Evolutionary conservation across 2,888 invertebrate genomes (phyloP).

Genomic region (Sarcophaga rosellei): DNA sequence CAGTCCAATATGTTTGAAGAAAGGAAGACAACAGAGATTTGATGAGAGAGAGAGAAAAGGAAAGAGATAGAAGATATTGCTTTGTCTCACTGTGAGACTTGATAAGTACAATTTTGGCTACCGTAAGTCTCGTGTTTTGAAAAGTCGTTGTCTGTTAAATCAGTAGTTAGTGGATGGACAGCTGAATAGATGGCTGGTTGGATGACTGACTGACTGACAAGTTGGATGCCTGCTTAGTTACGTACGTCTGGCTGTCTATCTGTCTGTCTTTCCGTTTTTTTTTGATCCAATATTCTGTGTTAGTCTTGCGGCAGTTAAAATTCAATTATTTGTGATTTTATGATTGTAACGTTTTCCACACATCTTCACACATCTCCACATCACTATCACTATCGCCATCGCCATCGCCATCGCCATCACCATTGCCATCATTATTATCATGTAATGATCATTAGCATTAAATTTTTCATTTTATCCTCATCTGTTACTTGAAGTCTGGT

Average conservation of each 20-base stretch:
- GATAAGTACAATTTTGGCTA: conserved; percentile 53
- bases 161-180: background rate
- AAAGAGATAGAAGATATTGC: background rate
- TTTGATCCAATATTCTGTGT: background rate
- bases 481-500: conserved; percentile 17
- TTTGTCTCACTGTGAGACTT: background rate
- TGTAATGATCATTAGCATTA: background rate
- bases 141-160: conserved; percentile 35
- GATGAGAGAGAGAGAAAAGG: background rate
- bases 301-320: conserved; percentile 54
- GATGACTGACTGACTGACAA: background rate
- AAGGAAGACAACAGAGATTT: background rate
- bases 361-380: too few species aligned
- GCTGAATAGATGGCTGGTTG: conserved; percentile 4
- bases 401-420: conserved; percentile 26
- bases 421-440: conserved; percentile 25
- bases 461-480: conserved; percentile 25
- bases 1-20: too few species aligned
- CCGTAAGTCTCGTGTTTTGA: conserved; percentile 57
- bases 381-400: background rate
- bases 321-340: conserved; percentile 62
- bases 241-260: background rate
- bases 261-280: background rate
- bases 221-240: background rate
- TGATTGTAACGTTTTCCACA: conserved; percentile 40